Evolutionary conservation across 2,797 vertebrate species (phyloP).

Genomic region (Chaetophractus vellerosus): DNA sequence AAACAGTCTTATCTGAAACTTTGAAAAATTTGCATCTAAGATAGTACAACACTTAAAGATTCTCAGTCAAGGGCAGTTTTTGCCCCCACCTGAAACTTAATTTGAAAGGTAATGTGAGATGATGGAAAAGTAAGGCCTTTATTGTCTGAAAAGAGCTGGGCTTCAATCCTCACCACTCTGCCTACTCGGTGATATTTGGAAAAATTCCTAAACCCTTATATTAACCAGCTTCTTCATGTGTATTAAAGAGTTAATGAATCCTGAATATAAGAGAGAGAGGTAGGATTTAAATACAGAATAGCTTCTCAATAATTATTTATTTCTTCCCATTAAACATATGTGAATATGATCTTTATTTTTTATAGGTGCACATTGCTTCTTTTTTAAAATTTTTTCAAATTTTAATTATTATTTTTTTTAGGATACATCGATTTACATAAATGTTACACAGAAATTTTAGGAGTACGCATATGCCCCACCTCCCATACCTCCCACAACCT

Average conservation of each 20-base stretch:
- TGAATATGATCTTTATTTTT: conserved; percentile 31
- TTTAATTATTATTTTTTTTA: no score
- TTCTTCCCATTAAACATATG: conserved; percentile 58
- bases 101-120: not conserved
- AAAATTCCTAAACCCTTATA: not conserved
- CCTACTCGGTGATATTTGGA: not conserved
- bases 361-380: no score
- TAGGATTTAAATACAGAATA: not conserved
- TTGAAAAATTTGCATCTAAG: conserved; percentile 42
- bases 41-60: not conserved
- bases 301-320: conserved; percentile 59
- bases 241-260: conserved; percentile 63
- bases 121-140: not conserved
- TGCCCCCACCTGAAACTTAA: not conserved
- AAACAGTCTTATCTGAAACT: not conserved
- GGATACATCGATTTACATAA: no score
- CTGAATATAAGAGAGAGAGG: not conserved
- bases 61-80: not conserved
- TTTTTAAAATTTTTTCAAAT: no score
- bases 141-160: not conserved
- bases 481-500: no score
- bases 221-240: not conserved
- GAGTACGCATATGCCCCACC: no score
- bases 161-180: not conserved
- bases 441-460: no score